Conservation (phyloP, 2,888 invertebrate species). For the Pandemis cinnamomeana region DNA sequence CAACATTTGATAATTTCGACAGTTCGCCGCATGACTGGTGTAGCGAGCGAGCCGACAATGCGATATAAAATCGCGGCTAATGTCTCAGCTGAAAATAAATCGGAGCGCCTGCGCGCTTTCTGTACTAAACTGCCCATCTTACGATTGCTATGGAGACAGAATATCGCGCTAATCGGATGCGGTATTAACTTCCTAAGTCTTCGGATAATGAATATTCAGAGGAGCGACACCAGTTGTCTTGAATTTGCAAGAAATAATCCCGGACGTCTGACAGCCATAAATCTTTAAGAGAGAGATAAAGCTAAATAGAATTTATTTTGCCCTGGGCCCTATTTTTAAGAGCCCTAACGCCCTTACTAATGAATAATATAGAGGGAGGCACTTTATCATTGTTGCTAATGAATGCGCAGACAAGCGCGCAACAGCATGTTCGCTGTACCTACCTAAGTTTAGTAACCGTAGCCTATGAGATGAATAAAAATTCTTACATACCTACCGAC, state of each 20-base stretch:
- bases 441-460: not conserved
- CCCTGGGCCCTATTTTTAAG: slow-evolving; percentile 34
- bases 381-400: slow-evolving; percentile 32
- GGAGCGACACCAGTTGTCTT: slow-evolving; percentile 68
- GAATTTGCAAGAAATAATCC: slow-evolving; percentile 74
- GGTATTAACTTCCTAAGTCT: slow-evolving; percentile 59
- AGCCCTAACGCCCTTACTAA: slow-evolving; percentile 17
- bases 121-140: slow-evolving; percentile 47
- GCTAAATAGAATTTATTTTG: slow-evolving; percentile 43
- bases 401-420: slow-evolving; percentile 17
- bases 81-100: slow-evolving; percentile 60
- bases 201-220: slow-evolving; percentile 74
- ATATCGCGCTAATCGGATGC: slow-evolving; percentile 62
- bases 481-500: not conserved
- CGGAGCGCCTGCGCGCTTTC: slow-evolving; percentile 51
- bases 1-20: slow-evolving; percentile 7
- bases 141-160: slow-evolving; percentile 46
- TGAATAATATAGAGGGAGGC: slow-evolving; percentile 18
- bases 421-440: not conserved
- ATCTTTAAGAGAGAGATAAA: slow-evolving; percentile 56
- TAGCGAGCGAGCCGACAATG: slow-evolving; percentile 42
- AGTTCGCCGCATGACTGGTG: not conserved
- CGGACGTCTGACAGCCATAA: slow-evolving; percentile 61
- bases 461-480: not conserved
- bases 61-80: slow-evolving; percentile 54